Evolutionary conservation across 2,113 vertebrate genomes (phyloP).

Genomic region (Epinephelus cyanopodus): DNA sequence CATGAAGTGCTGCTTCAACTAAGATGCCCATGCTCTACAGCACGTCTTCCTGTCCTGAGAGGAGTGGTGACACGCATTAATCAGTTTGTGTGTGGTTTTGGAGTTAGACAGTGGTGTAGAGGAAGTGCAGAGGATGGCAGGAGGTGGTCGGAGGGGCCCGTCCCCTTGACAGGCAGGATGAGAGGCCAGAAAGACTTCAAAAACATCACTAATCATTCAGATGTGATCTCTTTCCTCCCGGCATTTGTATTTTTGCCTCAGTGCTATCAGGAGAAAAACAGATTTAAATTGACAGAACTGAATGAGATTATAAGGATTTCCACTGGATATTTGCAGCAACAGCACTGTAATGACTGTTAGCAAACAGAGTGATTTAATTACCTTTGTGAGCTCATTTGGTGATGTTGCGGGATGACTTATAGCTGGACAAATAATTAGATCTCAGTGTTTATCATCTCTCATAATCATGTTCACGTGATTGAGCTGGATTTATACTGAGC

Average conservation of each 20-base stretch:
- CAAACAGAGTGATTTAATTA: neutral
- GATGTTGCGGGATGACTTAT: neutral
- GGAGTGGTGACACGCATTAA: neutral
- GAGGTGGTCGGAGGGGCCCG: neutral
- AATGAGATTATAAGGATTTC: neutral
- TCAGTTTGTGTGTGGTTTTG: neutral
- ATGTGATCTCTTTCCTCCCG: conserved; percentile 2
- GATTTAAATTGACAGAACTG: neutral
- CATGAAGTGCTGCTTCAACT: conserved; percentile 28
- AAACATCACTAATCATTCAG: conserved; percentile 40
- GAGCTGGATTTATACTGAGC: neutral
- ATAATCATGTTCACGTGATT: neutral
- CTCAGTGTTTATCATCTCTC: conserved; percentile 1
- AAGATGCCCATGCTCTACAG: neutral
- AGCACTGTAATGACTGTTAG: neutral
- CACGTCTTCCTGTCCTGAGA: conserved; percentile 49
- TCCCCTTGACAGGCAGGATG: conserved; percentile 14
- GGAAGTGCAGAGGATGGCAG: conserved; percentile 16
- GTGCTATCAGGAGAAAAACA: neutral
- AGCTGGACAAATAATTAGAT: neutral
- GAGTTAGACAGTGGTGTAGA: conserved; percentile 1
- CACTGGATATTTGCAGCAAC: neutral
- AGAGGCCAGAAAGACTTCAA: neutral
- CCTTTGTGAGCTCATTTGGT: neutral
- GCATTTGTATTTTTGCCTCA: conserved; percentile 21